A percentile compares a stretch with the other conserved stretches of the same genome.
Conservation (phyloP, 1,140 invertebrate species). For the Globodera ellingtonae region DNA sequence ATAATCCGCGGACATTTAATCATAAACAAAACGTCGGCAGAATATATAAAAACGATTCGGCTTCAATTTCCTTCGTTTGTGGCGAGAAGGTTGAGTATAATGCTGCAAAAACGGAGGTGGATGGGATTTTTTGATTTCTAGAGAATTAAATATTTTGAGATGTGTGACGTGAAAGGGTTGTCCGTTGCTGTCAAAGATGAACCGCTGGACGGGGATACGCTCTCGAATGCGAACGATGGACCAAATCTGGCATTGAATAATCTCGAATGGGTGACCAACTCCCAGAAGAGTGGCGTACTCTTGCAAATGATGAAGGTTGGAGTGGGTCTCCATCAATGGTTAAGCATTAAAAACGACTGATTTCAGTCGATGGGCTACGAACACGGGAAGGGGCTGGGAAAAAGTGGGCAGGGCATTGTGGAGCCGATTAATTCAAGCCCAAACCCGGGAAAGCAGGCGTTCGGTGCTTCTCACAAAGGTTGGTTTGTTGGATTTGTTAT, state of each 20-base stretch:
- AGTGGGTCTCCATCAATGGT: not conserved
- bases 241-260: not conserved
- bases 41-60: not conserved
- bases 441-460: not conserved
- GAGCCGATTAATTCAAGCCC: not conserved
- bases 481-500: too few species aligned
- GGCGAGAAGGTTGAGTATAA: not conserved
- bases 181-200: too few species aligned
- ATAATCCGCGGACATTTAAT: not conserved
- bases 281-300: not conserved
- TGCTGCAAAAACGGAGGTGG: not conserved
- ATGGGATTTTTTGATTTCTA: too few species aligned
- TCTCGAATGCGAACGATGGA: too few species aligned
- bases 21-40: not conserved
- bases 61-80: not conserved
- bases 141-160: too few species aligned
- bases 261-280: not conserved
- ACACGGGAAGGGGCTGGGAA: slow-evolving; percentile 1
- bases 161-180: too few species aligned
- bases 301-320: slow-evolving; percentile 10
- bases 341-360: not conserved
- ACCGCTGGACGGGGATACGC: not conserved
- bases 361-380: slow-evolving; percentile 13
- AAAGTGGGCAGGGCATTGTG: slow-evolving; percentile 9
- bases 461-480: not conserved